These are phyloP conservation scores for Lasioglossum figueresi DNA, from an alignment of 2,888 invertebrate genomes.

Conservation along the genomic window DNA sequence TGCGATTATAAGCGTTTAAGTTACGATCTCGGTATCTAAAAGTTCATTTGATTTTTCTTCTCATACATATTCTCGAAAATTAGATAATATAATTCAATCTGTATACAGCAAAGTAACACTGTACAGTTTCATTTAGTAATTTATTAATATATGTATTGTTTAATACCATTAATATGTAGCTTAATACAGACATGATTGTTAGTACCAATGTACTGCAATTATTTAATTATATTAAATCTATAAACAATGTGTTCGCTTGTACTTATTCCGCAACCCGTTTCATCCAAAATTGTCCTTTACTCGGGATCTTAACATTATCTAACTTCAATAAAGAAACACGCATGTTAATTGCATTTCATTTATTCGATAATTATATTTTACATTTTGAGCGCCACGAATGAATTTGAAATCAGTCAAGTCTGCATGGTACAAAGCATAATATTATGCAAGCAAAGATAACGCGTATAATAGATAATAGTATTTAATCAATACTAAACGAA, in stretches of 20 bases:
- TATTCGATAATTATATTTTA: background rate
- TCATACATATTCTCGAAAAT: slow-evolving; percentile 13
- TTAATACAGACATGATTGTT: slow-evolving; percentile 49
- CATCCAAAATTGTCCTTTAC: background rate
- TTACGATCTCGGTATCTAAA: slow-evolving; percentile 36
- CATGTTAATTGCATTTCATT: background rate
- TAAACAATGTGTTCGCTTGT: background rate
- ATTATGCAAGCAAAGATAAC: background rate
- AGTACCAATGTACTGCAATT: slow-evolving; percentile 71
- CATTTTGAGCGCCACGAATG: background rate
- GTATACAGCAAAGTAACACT: slow-evolving; percentile 46
- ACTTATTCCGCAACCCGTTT: background rate
- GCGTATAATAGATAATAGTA: background rate
- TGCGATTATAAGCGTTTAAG: slow-evolving; percentile 27
- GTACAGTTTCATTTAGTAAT: slow-evolving; percentile 58
- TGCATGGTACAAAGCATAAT: background rate
- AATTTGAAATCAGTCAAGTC: background rate
- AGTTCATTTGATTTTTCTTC: slow-evolving; percentile 18
- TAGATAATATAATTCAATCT: slow-evolving; percentile 1
- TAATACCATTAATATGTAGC: slow-evolving; percentile 45
- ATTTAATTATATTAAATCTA: slow-evolving; percentile 60
- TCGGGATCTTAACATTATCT: background rate
- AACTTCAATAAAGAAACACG: background rate
- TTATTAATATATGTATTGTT: slow-evolving; percentile 58
- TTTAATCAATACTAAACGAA: background rate